phyloP scores from a whole-genome alignment of 2,888 invertebrate species.

The Drosophila nigritarsus region DNA sequence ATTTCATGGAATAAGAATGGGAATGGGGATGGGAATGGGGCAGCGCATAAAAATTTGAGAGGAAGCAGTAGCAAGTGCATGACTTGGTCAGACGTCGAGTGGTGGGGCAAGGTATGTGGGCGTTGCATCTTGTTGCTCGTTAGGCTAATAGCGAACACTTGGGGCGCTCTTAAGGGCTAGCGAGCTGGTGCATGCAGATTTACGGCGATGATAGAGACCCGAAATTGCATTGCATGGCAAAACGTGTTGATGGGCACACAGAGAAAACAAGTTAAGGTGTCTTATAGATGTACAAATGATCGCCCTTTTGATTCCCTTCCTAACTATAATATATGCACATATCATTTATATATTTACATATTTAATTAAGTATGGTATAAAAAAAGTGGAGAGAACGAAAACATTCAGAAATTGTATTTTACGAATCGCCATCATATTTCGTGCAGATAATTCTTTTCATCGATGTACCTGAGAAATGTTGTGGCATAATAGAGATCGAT shows the following conservation, averaged over 20 bases:
- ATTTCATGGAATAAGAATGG: conserved; percentile 10
- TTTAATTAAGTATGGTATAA: background rate
- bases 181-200: conserved; percentile 35
- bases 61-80: conserved; percentile 40
- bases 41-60: conserved; percentile 25
- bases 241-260: conserved; percentile 45
- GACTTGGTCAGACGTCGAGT: conserved; percentile 41
- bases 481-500: background rate
- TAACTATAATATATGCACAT: background rate
- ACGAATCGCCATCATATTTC: background rate
- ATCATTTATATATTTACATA: background rate
- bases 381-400: background rate
- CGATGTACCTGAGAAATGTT: background rate
- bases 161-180: conserved; percentile 12
- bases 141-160: conserved; percentile 61
- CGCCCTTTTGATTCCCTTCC: background rate
- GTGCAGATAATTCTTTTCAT: background rate
- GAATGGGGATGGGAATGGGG: background rate
- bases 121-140: conserved; percentile 67
- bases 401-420: background rate
- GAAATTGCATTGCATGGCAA: conserved; percentile 35
- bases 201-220: conserved; percentile 41
- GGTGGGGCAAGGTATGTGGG: conserved; percentile 3
- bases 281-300: background rate
- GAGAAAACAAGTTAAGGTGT: background rate